phyloP scores from a whole-genome alignment of 2,113 vertebrate species.

The Pungitius pungitius region DNA sequence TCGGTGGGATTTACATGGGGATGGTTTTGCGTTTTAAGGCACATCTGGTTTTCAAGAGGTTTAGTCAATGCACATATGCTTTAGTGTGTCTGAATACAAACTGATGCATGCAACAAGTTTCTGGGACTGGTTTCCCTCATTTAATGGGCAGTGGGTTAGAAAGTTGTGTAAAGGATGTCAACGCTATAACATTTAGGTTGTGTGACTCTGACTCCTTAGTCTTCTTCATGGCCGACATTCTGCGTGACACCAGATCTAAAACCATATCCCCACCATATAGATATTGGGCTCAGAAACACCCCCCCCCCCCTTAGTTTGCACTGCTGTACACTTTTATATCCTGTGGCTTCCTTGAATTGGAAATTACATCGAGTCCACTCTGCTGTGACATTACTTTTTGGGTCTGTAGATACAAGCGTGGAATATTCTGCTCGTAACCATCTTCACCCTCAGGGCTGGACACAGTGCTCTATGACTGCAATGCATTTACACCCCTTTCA shows the following conservation, averaged over 20 bases:
- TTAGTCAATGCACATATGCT: slow-evolving; percentile 15
- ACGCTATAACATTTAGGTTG: not conserved
- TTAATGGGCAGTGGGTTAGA: not conserved
- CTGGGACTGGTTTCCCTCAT: slow-evolving; percentile 1
- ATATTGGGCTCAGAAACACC: slow-evolving; percentile 12
- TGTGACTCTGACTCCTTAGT: not conserved
- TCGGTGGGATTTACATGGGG: slow-evolving; percentile 6
- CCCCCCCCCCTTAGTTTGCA: slow-evolving; percentile 59
- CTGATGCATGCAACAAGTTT: slow-evolving; percentile 16
- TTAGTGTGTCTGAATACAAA: slow-evolving; percentile 35
- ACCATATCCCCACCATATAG: not conserved
- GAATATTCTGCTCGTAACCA: slow-evolving; percentile 59
- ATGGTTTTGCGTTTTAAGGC: not conserved
- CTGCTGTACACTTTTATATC: slow-evolving; percentile 48
- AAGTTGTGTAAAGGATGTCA: not conserved
- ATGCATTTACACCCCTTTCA: slow-evolving; percentile 59
- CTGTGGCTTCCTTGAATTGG: slow-evolving; percentile 21
- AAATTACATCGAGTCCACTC: slow-evolving; percentile 21
- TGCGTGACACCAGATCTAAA: not conserved
- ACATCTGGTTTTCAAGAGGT: slow-evolving; percentile 7
- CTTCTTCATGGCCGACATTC: slow-evolving; percentile 6
- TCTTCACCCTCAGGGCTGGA: slow-evolving; percentile 67
- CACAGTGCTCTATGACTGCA: slow-evolving; percentile 60
- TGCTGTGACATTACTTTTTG: slow-evolving; percentile 36
- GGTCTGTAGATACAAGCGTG: slow-evolving; percentile 50